Evolutionary conservation across 2,113 vertebrate species (phyloP), one percentile per base, ranked within the genome.

Genomic region (Colinus virginianus): DNA sequence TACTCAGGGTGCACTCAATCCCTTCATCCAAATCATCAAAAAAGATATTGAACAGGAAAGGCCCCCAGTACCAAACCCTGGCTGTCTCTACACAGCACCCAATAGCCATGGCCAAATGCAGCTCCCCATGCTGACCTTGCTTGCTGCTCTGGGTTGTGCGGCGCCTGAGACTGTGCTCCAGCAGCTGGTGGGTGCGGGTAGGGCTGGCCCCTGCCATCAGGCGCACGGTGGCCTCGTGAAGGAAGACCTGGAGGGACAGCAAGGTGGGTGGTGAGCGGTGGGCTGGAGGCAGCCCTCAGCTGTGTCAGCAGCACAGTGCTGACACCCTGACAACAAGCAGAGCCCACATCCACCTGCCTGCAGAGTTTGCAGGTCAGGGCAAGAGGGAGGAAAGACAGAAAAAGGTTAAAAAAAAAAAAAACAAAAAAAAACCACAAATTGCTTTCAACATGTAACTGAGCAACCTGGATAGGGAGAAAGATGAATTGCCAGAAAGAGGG

Each of bases 161-260:
- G 32, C 99, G 97, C 58, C 99, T 97, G 74, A 99, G 97, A 95
- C 99, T 99, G 97, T 99, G 99, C 91, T 99, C 99, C 97, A 99
- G 97, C 84, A 99, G 98, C 97, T 99, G 99, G 97, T 99, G 99
- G 19, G 99, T 99, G 46, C 99, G 98, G 6, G 99, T 99, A 43
- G 99, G 99, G 97, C 99, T 99, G 94, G 99, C 99, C 64, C 99
- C 99, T 0, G 99, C 99, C 99, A 99, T 99, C 94, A 99, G 96
- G 72, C 99, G 98, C 92, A 99, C 99, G 0, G 99, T 99, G 75
- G 99, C 99, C 97, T 99, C 99, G 1, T 99, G 99, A 40, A 99
- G 98, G 84, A 99, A 99, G 95, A 99, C 98, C 99, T 99, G 94
- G 30, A 81, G n/a, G 56, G 62, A 68, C 40, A 40, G 49, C 1